Evolutionary conservation across 2,113 vertebrate genomes (phyloP).

Genomic region (Mustela nigripes): DNA sequence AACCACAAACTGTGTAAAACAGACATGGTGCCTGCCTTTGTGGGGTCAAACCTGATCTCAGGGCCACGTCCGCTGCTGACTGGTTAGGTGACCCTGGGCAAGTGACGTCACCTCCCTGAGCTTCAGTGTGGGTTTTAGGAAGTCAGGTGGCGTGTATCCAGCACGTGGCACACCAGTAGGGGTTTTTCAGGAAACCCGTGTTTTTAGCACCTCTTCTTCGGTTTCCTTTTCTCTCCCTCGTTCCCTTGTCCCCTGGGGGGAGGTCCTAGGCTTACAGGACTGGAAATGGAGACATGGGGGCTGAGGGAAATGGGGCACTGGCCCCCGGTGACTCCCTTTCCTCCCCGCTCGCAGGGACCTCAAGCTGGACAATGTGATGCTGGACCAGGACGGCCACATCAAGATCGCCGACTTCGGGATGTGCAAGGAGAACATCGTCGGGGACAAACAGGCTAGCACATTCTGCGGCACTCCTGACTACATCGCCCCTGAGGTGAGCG

Average conservation of each 20-base stretch:
- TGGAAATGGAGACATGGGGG: not conserved
- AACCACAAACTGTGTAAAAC: not conserved
- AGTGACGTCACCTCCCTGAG: not conserved
- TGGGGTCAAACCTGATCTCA: not conserved
- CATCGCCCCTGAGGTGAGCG: constrained; percentile 93
- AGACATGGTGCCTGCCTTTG: not conserved
- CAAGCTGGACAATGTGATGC: constrained; percentile 98
- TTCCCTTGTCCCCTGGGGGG: not conserved
- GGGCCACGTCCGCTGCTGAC: not conserved
- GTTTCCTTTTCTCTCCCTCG: not conserved
- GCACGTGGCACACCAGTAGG: not conserved
- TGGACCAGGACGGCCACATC: constrained; percentile 96
- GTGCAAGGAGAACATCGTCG: constrained; percentile 97
- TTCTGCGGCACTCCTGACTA: constrained; percentile 99
- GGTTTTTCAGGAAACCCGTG: not conserved
- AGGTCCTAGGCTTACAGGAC: not conserved
- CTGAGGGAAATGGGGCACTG: not conserved
- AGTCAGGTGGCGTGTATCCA: not conserved
- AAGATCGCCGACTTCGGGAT: constrained; percentile 99
- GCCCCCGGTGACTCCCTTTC: not conserved
- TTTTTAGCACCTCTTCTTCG: not conserved
- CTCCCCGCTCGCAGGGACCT: constrained; percentile 91
- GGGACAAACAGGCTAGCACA: constrained; percentile 95
- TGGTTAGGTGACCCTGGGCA: not conserved
- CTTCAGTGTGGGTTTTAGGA: not conserved